Evolutionary conservation across 2,113 vertebrate species (phyloP).

Genomic region (Pipra filicauda): DNA sequence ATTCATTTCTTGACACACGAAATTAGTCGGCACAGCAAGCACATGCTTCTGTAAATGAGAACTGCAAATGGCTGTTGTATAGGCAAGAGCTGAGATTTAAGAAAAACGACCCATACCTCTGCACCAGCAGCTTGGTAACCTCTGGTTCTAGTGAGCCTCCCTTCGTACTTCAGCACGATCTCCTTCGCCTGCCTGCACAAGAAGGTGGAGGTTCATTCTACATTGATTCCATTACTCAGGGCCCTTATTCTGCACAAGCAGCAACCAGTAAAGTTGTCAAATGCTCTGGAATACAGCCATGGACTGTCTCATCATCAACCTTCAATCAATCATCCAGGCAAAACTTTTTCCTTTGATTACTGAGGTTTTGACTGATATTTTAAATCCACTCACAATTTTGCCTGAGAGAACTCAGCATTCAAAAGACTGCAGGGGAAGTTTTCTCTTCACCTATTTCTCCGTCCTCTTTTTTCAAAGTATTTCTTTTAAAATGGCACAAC

Average conservation of each 20-base stretch:
- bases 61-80: not conserved
- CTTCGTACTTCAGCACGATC: slow-evolving; percentile 92
- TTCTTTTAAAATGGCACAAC: not conserved
- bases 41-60: not conserved
- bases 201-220: not conserved
- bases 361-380: not conserved
- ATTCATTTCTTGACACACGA: not conserved
- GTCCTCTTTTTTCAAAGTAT: not conserved
- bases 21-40: not conserved
- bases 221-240: accelerated
- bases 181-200: slow-evolving; percentile 89
- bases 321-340: not conserved
- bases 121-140: slow-evolving; percentile 98
- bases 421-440: not conserved
- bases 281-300: not conserved
- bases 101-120: slow-evolving; percentile 75
- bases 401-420: not conserved
- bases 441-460: not conserved
- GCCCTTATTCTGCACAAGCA: not conserved
- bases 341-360: not conserved
- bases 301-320: not conserved
- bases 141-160: slow-evolving; percentile 91
- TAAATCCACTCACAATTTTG: not conserved
- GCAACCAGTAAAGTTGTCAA: not conserved
- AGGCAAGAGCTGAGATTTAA: not conserved